Evolutionary conservation across 1,140 invertebrate genomes (phyloP).

Genomic region (Ceratina japonica): DNA sequence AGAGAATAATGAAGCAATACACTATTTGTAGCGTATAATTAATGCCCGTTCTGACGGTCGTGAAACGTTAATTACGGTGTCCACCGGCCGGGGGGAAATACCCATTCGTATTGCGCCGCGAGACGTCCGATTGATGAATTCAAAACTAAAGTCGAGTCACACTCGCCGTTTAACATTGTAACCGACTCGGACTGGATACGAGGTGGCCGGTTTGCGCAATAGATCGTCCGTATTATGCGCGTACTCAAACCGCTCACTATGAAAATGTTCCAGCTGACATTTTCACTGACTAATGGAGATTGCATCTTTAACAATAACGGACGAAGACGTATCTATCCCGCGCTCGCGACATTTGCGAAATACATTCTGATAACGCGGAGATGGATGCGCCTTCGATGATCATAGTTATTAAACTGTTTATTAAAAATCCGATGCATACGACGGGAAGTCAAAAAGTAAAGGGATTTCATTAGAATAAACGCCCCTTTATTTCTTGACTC

Average conservation of each 20-base stretch:
- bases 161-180: conserved; percentile 34
- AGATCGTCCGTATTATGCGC: conserved; percentile 16
- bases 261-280: conserved; percentile 38
- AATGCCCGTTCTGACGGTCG: conserved; percentile 20
- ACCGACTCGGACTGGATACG: neutral
- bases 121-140: conserved; percentile 29
- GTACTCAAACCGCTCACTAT: neutral
- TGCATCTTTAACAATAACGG: conserved; percentile 41
- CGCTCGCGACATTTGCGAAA: conserved; percentile 1
- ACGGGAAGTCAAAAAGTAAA: too few species aligned
- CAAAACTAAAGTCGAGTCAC: conserved; percentile 32
- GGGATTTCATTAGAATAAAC: too few species aligned
- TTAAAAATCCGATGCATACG: too few species aligned
- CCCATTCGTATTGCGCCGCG: conserved; percentile 1
- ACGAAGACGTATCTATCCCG: conserved; percentile 7
- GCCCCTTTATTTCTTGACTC: too few species aligned
- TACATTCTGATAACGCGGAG: neutral
- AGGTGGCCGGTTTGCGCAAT: conserved; percentile 23
- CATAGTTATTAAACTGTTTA: neutral
- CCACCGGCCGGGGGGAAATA: neutral
- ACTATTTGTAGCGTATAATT: conserved; percentile 19
- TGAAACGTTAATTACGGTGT: conserved; percentile 40
- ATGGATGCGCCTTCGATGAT: neutral
- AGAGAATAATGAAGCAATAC: conserved; percentile 17
- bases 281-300: conserved; percentile 41